phyloP scores from a whole-genome alignment of 2,888 invertebrate species.

The Vanessa cardui region DNA sequence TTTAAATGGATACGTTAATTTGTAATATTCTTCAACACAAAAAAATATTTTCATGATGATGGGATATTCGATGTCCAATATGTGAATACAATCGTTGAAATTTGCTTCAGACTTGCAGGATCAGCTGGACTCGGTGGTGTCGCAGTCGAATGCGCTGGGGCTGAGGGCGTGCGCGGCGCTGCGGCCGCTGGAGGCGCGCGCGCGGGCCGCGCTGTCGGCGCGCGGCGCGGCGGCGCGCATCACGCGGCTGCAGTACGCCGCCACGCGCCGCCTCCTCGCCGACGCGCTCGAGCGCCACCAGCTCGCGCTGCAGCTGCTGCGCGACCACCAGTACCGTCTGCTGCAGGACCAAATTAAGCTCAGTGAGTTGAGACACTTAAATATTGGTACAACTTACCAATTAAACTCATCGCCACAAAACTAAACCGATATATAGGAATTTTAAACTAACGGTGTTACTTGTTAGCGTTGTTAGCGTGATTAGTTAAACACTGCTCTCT shows the following conservation, averaged over 20 bases:
- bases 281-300: conserved; percentile 66
- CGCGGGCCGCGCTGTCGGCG: conserved; percentile 44
- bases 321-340: conserved; percentile 76
- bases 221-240: conserved; percentile 73
- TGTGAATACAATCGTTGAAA: background rate
- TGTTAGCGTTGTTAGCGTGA: too few species aligned
- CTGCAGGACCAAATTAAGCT: conserved; percentile 82
- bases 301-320: conserved; percentile 75
- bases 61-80: too few species aligned
- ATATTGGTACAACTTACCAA: too few species aligned
- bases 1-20: too few species aligned
- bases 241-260: conserved; percentile 67
- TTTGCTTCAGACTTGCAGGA: conserved; percentile 78
- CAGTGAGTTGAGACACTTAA: conserved; percentile 60
- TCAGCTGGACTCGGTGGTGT: conserved; percentile 83
- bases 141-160: conserved; percentile 77
- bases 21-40: too few species aligned
- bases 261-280: conserved; percentile 70
- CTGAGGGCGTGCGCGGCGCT: conserved; percentile 80
- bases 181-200: conserved; percentile 70
- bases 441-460: too few species aligned
- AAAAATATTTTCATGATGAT: too few species aligned
- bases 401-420: too few species aligned
- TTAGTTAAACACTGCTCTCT: too few species aligned
- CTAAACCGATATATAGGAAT: too few species aligned